These are phyloP conservation scores for Anarhynchus alexandrinus DNA, from an alignment of 2,113 vertebrate species.

Conservation along the genomic window DNA sequence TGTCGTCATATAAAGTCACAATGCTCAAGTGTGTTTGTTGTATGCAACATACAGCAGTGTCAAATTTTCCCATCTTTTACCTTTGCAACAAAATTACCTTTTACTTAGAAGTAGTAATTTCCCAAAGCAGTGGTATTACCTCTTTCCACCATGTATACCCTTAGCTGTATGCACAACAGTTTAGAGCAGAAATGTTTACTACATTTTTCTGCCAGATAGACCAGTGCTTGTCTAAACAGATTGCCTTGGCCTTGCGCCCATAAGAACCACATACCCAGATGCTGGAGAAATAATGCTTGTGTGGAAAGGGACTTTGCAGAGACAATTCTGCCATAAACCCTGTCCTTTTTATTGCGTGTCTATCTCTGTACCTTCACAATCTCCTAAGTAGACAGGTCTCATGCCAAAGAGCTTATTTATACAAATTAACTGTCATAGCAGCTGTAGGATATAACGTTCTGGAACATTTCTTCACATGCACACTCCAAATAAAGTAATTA, in stretches of 20 bases:
- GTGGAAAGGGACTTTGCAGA: not conserved
- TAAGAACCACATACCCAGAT: not conserved
- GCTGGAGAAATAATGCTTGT: not conserved
- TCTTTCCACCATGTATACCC: not conserved
- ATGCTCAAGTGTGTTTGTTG: not conserved
- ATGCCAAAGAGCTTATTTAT: not conserved
- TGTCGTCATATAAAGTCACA: not conserved
- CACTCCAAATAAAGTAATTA: not conserved
- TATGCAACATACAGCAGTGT: not conserved
- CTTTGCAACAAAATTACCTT: not conserved
- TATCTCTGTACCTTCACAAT: not conserved
- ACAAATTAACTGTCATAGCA: not conserved
- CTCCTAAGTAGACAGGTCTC: not conserved
- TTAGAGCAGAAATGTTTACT: not conserved
- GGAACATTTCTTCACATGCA: not conserved
- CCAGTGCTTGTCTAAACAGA: slow-evolving; percentile 11
- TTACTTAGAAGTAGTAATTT: not conserved
- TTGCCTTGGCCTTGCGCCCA: not conserved
- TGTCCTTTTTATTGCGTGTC: not conserved
- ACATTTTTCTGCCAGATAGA: not conserved
- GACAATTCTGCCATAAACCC: not conserved
- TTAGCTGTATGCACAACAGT: not conserved
- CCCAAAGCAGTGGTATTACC: not conserved
- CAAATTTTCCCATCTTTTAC: not conserved
- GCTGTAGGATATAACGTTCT: not conserved